Percentiles rank a stretch among this genome's conserved stretches.
Evolutionary conservation across 64 coral and sea anemone species (phyloP).

Genomic region (Astreopora myriophthalma): DNA sequence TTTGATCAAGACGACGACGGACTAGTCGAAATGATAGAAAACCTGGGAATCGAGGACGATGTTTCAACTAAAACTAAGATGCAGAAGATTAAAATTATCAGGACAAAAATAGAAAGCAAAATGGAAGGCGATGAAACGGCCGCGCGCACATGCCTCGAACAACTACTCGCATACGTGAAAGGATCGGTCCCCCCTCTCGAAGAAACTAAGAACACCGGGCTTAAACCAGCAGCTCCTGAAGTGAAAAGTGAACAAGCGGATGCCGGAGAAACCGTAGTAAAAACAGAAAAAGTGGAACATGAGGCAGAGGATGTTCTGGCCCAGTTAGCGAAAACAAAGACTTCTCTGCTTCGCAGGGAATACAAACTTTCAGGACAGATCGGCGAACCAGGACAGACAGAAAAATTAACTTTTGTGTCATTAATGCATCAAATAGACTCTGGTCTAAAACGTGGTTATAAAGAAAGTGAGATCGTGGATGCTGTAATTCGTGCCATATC

Average conservation of each 20-base stretch:
- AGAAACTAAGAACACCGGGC: background rate
- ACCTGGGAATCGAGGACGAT: background rate
- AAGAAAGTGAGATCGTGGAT: conserved; percentile 55
- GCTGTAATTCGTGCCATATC: conserved; percentile 37
- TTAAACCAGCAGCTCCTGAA: no score
- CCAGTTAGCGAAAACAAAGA: background rate
- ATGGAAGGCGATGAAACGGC: background rate
- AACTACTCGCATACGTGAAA: background rate
- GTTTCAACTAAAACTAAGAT: background rate
- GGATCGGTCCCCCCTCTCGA: background rate
- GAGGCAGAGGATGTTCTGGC: background rate
- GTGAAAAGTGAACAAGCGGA: background rate
- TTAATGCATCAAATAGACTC: conserved; percentile 38
- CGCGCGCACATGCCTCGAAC: background rate
- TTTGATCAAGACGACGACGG: background rate
- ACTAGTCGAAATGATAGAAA: background rate
- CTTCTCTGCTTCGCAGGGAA: background rate
- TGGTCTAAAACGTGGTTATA: conserved; percentile 43
- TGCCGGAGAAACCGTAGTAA: background rate
- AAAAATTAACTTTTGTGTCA: conserved; percentile 56
- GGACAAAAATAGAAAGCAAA: background rate
- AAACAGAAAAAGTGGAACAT: background rate
- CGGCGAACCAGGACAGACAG: conserved; percentile 17
- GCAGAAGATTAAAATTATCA: background rate
- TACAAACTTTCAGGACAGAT: conserved; percentile 60